Conservation (phyloP, 2,888 invertebrate species). For the Trissoscelio sp. region DNA sequence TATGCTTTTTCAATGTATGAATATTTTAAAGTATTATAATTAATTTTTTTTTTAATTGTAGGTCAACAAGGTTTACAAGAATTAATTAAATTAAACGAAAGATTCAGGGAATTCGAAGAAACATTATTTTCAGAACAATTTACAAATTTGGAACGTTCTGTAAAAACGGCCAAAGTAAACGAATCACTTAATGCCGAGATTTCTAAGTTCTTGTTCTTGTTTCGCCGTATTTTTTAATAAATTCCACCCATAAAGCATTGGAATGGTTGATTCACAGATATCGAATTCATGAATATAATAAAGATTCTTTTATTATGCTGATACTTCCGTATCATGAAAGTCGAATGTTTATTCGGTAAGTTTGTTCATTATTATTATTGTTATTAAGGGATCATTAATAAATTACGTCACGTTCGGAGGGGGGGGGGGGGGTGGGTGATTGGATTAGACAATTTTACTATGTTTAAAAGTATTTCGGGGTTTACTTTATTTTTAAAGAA, state of each 20-base stretch:
- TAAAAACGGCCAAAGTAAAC: constrained; percentile 91
- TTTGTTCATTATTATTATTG: no score
- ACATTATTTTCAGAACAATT: constrained; percentile 91
- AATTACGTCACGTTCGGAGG: no score
- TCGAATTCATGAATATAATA: constrained; percentile 94
- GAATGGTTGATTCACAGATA: constrained; percentile 98
- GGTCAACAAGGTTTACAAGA: constrained; percentile 93
- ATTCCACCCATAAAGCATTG: constrained; percentile 93
- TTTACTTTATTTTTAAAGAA: no score
- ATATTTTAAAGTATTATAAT: no score
- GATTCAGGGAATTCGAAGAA: constrained; percentile 89
- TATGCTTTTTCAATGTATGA: no score
- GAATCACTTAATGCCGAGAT: constrained; percentile 89
- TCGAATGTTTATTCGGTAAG: constrained; percentile 91
- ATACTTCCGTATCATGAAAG: constrained; percentile 97
- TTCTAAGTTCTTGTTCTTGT: constrained; percentile 91
- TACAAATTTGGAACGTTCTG: constrained; percentile 91
- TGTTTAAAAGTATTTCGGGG: no score
- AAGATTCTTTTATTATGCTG: constrained; percentile 90
- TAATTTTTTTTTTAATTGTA: constrained; percentile 78
- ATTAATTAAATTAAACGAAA: constrained; percentile 88
- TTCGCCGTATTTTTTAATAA: constrained; percentile 95
- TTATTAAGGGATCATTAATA: no score
- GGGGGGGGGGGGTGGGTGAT: no score
- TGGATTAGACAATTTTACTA: no score